Base-by-base conservation (phyloP, 1,140 invertebrate species). In the Drosophila pseudoananassae region DNA sequence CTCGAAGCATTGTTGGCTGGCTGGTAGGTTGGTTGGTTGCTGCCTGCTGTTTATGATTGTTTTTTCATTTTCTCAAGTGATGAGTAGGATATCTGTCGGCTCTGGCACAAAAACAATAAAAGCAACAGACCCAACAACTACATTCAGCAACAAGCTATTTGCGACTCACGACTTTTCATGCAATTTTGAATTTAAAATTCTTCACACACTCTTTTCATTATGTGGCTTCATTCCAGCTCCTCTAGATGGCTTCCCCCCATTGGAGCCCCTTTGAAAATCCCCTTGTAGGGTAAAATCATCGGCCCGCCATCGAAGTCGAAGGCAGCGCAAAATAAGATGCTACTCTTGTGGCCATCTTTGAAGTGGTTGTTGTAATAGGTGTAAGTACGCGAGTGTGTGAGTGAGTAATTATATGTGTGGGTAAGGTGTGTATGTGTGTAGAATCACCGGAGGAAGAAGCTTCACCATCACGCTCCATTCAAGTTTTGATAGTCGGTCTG, bases 161-260 rank as follows among this genome's bases (percentile, higher is more conserved):
- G 83, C 83, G 83, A 89, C 83, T 88, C 83, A 88, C 83, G 83
- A 88, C 83, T 88, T 88, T 88, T 88, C 83, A 88, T 88, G 83
- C 83, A 88, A 88, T 88, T 88, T 88, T 88, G 83, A 88, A 88
- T 88, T 88, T 88, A 88, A 88, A 88, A 88, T 88, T 88, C 83
- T 88, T 88, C 83, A 88, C 83, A 88, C 83, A 88, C 83, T 88
- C 83, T 83, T 88, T 88, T 88, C 79, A 88, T 88, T 88, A 88
- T 88, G 78, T 87, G 59, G 77, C 82, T 85, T 61, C 77, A 68
- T 71, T 83, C 70, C 76, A 70, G 59, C 40, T 46, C 57, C 51
- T 14, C 63, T 47, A 66, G 63, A 64, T 66, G 64, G 59, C 27
- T 40, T 20, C 55, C 31, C 12, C 31, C 43, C 43, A 33, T 23